phyloP scores from a whole-genome alignment of 2,888 invertebrate genomes.

The Amphimallon solstitiale region DNA sequence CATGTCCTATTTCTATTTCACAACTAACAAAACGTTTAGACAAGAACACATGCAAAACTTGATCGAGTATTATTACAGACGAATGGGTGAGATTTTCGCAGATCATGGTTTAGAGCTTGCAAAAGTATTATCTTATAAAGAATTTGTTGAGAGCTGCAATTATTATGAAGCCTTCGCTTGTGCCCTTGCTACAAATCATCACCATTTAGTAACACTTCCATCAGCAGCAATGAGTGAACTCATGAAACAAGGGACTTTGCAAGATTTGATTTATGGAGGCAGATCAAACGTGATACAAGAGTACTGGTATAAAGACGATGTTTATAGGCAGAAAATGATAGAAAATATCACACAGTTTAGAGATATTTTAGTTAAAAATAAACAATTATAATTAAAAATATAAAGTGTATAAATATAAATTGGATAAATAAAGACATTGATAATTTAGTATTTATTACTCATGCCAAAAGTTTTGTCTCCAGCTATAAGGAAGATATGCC shows the following conservation, averaged over 20 bases:
- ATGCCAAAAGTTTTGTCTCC: too few relatives aligned
- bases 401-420: too few relatives aligned
- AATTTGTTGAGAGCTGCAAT: slow-evolving; percentile 48
- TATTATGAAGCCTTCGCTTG: slow-evolving; percentile 46
- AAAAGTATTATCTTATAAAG: slow-evolving; percentile 41
- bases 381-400: too few relatives aligned
- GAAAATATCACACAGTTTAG: slow-evolving; percentile 16
- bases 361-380: not conserved
- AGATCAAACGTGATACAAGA: slow-evolving; percentile 31
- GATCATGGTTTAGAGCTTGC: slow-evolving; percentile 38
- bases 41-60: slow-evolving; percentile 38
- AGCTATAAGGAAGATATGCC: too few relatives aligned
- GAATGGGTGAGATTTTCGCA: slow-evolving; percentile 40
- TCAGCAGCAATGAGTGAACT: not conserved
- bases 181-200: slow-evolving; percentile 43
- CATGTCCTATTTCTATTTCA: slow-evolving; percentile 47
- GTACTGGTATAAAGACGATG: slow-evolving; percentile 31
- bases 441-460: too few relatives aligned
- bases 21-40: slow-evolving; percentile 43
- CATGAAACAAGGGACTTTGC: not conserved
- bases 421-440: too few relatives aligned
- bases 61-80: slow-evolving; percentile 43
- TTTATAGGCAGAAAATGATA: slow-evolving; percentile 27
- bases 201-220: slow-evolving; percentile 38
- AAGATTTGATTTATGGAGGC: slow-evolving; percentile 33